phyloP scores from a whole-genome alignment of 2,888 invertebrate species.

The Drosophila lacicola region DNA sequence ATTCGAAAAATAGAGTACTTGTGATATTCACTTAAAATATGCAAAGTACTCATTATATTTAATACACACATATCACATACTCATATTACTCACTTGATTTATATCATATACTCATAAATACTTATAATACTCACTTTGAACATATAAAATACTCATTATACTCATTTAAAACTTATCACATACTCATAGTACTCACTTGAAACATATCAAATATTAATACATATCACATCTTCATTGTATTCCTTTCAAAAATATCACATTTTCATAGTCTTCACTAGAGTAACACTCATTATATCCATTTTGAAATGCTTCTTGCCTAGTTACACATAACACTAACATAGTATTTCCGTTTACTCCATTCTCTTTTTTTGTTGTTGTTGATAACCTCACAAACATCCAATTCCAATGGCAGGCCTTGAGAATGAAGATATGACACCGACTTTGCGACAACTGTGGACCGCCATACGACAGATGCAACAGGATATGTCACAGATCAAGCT shows the following conservation, averaged over 20 bases:
- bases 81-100: neutral
- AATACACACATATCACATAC: neutral
- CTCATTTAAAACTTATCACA: neutral
- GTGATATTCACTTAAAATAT: neutral
- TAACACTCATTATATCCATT: constrained; percentile 19
- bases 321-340: constrained; percentile 69
- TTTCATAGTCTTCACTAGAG: constrained; percentile 5
- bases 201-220: neutral
- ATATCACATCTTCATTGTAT: neutral
- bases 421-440: constrained; percentile 85
- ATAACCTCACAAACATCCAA: constrained; percentile 35
- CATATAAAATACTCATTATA: constrained; percentile 1
- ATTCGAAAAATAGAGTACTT: constrained; percentile 3
- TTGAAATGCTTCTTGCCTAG: constrained; percentile 35
- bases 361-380: constrained; percentile 48
- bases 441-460: constrained; percentile 84
- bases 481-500: constrained; percentile 85
- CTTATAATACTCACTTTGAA: neutral
- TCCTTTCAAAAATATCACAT: constrained; percentile 17
- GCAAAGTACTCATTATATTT: neutral
- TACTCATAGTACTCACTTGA: neutral
- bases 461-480: constrained; percentile 85
- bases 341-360: constrained; percentile 56
- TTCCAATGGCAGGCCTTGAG: constrained; percentile 82
- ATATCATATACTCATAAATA: neutral